phyloP scores from a whole-genome alignment of 2,888 invertebrate genomes.

The Lepidocyrtoides sp. region DNA sequence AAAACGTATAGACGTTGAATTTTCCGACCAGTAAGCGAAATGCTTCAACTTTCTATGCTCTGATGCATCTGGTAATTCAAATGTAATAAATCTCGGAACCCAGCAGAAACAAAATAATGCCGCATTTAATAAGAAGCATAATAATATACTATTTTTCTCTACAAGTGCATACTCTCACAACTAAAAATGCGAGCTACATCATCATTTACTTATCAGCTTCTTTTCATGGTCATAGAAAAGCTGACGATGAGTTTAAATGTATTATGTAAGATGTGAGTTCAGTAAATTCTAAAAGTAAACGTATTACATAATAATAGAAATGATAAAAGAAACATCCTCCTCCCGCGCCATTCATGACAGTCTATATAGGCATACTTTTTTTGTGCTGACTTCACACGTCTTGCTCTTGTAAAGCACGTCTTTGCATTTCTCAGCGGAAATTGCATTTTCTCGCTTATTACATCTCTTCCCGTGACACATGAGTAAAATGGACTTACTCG shows the following conservation, averaged over 20 bases:
- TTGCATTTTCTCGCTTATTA: constrained; percentile 72
- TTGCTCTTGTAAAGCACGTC: constrained; percentile 12
- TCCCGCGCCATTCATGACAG: too few relatives aligned
- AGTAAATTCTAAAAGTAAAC: neutral
- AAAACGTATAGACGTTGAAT: too few relatives aligned
- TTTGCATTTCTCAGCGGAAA: constrained; percentile 60
- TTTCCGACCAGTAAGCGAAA: too few relatives aligned
- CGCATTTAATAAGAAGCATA: too few relatives aligned
- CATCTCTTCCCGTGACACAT: constrained; percentile 50
- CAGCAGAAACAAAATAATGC: too few relatives aligned
- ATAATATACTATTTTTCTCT: too few relatives aligned
- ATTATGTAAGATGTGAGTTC: neutral
- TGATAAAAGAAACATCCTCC: neutral
- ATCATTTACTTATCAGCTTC: constrained; percentile 15
- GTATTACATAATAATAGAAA: neutral
- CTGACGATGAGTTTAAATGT: neutral
- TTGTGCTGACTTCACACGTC: constrained; percentile 11
- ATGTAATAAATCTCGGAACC: too few relatives aligned
- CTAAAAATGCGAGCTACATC: neutral
- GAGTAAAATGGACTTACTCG: constrained; percentile 41
- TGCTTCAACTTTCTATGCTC: too few relatives aligned
- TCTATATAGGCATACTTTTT: neutral
- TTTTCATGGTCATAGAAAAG: neutral
- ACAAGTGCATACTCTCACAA: too few relatives aligned
- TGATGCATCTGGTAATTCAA: too few relatives aligned